Evolutionary conservation across 2,797 vertebrate species (phyloP).

Genomic region (Brachymystax lenok): DNA sequence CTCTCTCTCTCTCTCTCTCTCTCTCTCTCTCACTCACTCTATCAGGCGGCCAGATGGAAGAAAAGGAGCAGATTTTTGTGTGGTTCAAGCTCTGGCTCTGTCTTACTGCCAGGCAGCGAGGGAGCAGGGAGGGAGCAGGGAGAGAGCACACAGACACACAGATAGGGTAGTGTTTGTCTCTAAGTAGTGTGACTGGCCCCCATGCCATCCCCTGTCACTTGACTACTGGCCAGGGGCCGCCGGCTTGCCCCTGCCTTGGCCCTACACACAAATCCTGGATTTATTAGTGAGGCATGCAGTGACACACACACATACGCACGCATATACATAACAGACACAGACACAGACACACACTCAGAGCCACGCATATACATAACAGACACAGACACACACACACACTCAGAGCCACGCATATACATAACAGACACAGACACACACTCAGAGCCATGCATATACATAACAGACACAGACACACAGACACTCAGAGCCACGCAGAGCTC

Average conservation of each 20-base stretch:
- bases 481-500: slow-evolving; percentile 41
- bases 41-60: slow-evolving; percentile 18
- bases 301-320: slow-evolving; percentile 17
- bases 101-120: slow-evolving; percentile 25
- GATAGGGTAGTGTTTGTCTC: slow-evolving; percentile 59
- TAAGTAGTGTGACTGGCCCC: slow-evolving; percentile 64
- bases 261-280: slow-evolving; percentile 59
- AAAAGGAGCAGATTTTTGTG: slow-evolving; percentile 3
- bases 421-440: neutral
- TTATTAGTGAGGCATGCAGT: slow-evolving; percentile 64
- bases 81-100: slow-evolving; percentile 5
- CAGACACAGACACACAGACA: neutral
- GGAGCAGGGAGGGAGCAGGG: neutral
- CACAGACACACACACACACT: neutral
- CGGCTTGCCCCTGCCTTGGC: slow-evolving; percentile 51
- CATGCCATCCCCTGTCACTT: slow-evolving; percentile 66
- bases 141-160: slow-evolving; percentile 39
- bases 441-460: too few species aligned
- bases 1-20: neutral
- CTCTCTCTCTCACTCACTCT: neutral
- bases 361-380: slow-evolving; percentile 18
- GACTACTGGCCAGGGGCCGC: slow-evolving; percentile 54
- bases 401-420: too few species aligned
- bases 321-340: slow-evolving; percentile 2
- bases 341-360: slow-evolving; percentile 19